Conservation (phyloP, 2,888 invertebrate species). For the Chrysomela aeneicollis region DNA sequence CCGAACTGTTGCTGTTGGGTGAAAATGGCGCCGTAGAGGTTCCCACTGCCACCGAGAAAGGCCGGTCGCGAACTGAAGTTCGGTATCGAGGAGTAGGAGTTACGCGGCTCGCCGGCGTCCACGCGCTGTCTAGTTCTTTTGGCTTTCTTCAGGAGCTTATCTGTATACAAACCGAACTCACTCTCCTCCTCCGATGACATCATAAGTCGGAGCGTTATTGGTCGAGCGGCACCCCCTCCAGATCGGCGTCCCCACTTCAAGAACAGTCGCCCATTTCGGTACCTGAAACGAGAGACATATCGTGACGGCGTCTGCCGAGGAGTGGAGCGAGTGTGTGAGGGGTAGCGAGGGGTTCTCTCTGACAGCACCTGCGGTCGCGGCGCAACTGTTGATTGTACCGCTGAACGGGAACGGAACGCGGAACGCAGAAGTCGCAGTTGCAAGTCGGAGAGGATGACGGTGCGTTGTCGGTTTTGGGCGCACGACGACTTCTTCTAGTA, state of each 20-base stretch:
- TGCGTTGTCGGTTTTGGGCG: too few relatives aligned
- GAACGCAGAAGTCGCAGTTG: conserved; percentile 9
- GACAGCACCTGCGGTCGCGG: conserved; percentile 48
- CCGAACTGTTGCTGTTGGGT: conserved; percentile 81
- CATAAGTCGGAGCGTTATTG: conserved; percentile 88
- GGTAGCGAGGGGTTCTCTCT: background rate
- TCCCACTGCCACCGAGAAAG: conserved; percentile 77
- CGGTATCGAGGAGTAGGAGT: conserved; percentile 86
- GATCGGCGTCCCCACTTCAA: conserved; percentile 65
- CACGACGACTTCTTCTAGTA: too few relatives aligned
- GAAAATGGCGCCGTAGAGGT: conserved; percentile 86
- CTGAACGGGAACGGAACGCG: conserved; percentile 19
- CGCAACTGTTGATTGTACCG: conserved; percentile 45
- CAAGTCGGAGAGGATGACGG: background rate
- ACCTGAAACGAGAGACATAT: conserved; percentile 55
- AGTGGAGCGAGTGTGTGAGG: conserved; percentile 34
- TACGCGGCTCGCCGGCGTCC: conserved; percentile 95
- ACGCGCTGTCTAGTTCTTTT: conserved; percentile 95
- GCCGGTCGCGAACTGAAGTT: conserved; percentile 80
- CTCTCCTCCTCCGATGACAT: conserved; percentile 98
- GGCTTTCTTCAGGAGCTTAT: conserved; percentile 90
- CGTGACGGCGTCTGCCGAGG: conserved; percentile 47
- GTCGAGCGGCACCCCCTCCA: conserved; percentile 69
- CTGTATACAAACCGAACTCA: conserved; percentile 92
- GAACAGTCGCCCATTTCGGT: conserved; percentile 64